Conservation (phyloP, 1,140 invertebrate species). For the Mycetomoellerius zeteki region DNA sequence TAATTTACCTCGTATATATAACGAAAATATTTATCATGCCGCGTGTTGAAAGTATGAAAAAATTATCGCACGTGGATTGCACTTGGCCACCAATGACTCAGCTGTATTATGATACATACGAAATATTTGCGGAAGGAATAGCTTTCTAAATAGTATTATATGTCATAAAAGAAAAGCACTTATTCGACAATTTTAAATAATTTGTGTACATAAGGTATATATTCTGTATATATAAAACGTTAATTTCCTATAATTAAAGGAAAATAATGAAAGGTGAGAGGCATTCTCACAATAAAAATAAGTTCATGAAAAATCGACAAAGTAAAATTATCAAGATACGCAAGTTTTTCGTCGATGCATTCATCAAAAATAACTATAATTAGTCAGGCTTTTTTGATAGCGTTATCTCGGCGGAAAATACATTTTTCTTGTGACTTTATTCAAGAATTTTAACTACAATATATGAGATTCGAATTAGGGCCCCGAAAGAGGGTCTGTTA, state of each 20-base stretch:
- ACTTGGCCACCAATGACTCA: neutral
- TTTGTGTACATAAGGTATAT: neutral
- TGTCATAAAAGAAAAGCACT: neutral
- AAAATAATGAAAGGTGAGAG: neutral
- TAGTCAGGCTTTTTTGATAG: neutral
- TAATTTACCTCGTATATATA: neutral
- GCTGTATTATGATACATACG: slow-evolving; percentile 33
- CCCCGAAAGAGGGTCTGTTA: slow-evolving; percentile 8
- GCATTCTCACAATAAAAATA: neutral
- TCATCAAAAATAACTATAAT: neutral
- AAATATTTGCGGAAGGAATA: slow-evolving; percentile 9
- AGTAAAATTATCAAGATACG: neutral
- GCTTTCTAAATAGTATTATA: slow-evolving; percentile 13
- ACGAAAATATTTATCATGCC: slow-evolving; percentile 2
- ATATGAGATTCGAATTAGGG: neutral
- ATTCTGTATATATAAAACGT: no score
- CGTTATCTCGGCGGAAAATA: neutral
- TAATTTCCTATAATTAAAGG: neutral
- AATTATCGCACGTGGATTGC: slow-evolving; percentile 19
- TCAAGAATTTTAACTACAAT: slow-evolving; percentile 3
- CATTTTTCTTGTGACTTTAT: neutral
- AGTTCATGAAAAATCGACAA: neutral
- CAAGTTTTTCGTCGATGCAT: neutral
- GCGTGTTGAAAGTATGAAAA: slow-evolving; percentile 6
- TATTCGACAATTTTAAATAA: slow-evolving; percentile 1